Percentiles rank a stretch among this genome's conserved stretches.
Conservation (phyloP, 2,113 vertebrate species). For the Chascanopsetta lugubris region DNA sequence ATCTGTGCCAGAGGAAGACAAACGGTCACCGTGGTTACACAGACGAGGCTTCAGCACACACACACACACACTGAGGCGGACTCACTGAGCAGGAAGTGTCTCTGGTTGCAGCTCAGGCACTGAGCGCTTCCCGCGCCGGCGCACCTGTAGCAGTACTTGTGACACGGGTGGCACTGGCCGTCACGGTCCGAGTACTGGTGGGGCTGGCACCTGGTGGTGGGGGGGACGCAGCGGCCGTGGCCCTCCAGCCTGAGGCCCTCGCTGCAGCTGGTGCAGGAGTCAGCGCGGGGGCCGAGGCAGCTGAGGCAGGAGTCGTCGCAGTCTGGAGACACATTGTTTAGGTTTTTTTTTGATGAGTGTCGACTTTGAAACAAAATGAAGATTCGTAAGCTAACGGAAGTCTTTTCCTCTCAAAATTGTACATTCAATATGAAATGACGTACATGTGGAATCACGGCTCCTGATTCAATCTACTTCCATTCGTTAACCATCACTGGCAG, state of each 20-base stretch:
- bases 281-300: constrained; percentile 77
- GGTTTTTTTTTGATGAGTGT: not conserved
- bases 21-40: not conserved
- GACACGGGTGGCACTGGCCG: constrained; percentile 83
- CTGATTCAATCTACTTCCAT: not conserved
- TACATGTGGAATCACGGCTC: not conserved
- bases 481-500: not conserved
- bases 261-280: constrained; percentile 82
- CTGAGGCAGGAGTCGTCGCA: constrained; percentile 83
- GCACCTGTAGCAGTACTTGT: constrained; percentile 86
- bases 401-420: no score
- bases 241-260: constrained; percentile 68
- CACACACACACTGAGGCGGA: constrained; percentile 3
- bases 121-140: constrained; percentile 81
- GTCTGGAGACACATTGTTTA: constrained; percentile 71
- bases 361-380: no score
- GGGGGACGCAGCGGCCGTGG: constrained; percentile 69
- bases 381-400: no score
- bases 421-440: not conserved
- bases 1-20: constrained; percentile 78
- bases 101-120: constrained; percentile 84
- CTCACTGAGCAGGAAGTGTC: constrained; percentile 88
- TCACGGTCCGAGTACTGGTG: constrained; percentile 78
- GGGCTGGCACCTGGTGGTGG: constrained; percentile 66
- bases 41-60: constrained; percentile 19